Conservation (phyloP, 2,888 invertebrate species). For the Dicyrtoma fusca region DNA sequence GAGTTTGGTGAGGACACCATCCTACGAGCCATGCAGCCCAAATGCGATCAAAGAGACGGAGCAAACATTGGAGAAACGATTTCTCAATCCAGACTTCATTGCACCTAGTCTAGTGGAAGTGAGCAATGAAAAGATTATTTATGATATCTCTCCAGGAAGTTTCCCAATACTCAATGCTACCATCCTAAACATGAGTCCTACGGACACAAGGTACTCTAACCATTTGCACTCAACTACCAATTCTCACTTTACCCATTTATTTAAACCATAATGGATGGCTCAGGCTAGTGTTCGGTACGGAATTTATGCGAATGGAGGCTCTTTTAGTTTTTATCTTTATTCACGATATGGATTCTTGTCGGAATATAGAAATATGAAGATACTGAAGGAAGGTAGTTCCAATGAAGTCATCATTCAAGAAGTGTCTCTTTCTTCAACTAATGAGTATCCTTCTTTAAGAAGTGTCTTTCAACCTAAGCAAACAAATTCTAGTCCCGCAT, state of each 20-base stretch:
- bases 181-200: constrained; percentile 74
- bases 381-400: constrained; percentile 55
- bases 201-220: constrained; percentile 65
- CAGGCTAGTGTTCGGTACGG: background rate
- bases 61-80: constrained; percentile 67
- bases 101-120: constrained; percentile 65
- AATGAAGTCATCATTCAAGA: constrained; percentile 53
- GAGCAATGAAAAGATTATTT: constrained; percentile 47
- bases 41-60: constrained; percentile 67
- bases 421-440: constrained; percentile 45
- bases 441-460: constrained; percentile 51
- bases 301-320: constrained; percentile 10
- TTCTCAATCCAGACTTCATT: constrained; percentile 77
- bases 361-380: constrained; percentile 53
- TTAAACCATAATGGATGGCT: no score
- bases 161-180: constrained; percentile 83
- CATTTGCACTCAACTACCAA: constrained; percentile 13
- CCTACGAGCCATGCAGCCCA: constrained; percentile 73
- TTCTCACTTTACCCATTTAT: background rate
- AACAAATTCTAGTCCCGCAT: constrained; percentile 71
- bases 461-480: constrained; percentile 56
- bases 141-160: constrained; percentile 62
- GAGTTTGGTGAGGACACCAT: constrained; percentile 72
- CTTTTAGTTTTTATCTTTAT: constrained; percentile 6
- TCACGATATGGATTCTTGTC: background rate